Evolutionary conservation across 1,140 invertebrate species (phyloP), one percentile per base, ranked within the genome.

Genomic region (Drosophila auraria): DNA sequence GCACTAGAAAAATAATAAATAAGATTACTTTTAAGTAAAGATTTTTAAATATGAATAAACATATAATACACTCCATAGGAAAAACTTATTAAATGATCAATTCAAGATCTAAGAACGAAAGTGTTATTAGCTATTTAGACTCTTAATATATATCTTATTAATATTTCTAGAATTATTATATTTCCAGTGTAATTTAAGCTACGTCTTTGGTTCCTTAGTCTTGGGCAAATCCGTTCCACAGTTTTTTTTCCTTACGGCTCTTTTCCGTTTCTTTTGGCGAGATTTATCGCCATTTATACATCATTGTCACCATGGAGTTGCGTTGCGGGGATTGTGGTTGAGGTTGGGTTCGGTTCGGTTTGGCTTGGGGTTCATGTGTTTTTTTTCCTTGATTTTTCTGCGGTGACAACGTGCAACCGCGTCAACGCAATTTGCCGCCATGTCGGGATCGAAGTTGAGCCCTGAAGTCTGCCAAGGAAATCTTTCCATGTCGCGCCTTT

Each of bases 241-340:
- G 60, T 83, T 83, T 72, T 64, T 60, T 44, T 51, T 8, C 53
- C 17, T 9, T 61, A 36, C 50, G 30, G 70, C 33, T 74, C 33
- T 27, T 40, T 71, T 40, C 49, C 44, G 44, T 75, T 56, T n/a
- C 58, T 75, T 66, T 71, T 80, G 77, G 45, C 73, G 68, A 90
- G 86, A 87, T 89, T 84, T 87, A 87, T 90, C 86, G 84, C 70
- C 82, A 81, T 90, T 89, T 89, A 89, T 87, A 81, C 86, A 87
- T 87, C 84, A 87, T 89, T 89, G 84, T 87, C 84, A 87, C 81
- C 78, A 60, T 65, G 65, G 63, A 75, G 74, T 63, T 75, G 82
- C 44, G 17, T 40, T 51, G 59, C 20, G 36, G 45, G 38, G 20
- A 20, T 27, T 47, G 54, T 40, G 20, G 6, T 70, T 65, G 38